Base-by-base conservation (phyloP, 2,797 vertebrate genomes). In the Pygocentrus nattereri region DNA sequence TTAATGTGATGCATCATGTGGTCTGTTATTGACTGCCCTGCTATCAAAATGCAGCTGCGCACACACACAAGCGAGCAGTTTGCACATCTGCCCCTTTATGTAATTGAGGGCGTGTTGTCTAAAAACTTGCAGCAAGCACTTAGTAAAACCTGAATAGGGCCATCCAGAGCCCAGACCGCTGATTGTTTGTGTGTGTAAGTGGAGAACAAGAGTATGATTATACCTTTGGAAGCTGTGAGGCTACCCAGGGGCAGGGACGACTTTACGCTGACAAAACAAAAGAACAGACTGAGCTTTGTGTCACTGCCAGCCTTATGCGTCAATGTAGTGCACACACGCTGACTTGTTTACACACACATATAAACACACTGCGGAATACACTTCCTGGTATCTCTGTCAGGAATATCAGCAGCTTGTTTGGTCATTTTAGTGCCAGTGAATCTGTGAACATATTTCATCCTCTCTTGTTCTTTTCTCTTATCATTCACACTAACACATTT, bases 241-340 rank as follows among this genome's bases (percentile, higher is more conserved):
- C 54, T 69, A 54, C 62, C 49, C 56, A 10, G 74, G 68, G 79
- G 67, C 79, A 58, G 74, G 79, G 74, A 69, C 76, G 49, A 81
- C 61, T 78, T 86, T 81, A 76, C 67, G 34, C 84, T 76, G 76
- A 62, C 81, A 82, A 79, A 84, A 84, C 81, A 79, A 76, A 79
- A 74, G 84, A 88, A 88, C 90, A 90, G 80, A 85, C 85, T 30
- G 71, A 85, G 85, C 87, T 85, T 79, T 88, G 85, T 88, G 80
- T 74, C 47, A 34, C 38, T 76, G 74, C 86, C 84, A 84, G 54
- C 77, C 65, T 49, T 78, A 52, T 78, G 47, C 62, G 82, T 82
- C 84, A 85, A 47, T 67, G 68, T 78, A 81, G 87, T 74, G 50
- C 61, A 80, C 30, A 65, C 25, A 76, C 41, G 70, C 54, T 44